These are phyloP conservation scores for Phrynocephalus forsythii DNA, from an alignment of 2,797 vertebrate species.

Conservation along the genomic window DNA sequence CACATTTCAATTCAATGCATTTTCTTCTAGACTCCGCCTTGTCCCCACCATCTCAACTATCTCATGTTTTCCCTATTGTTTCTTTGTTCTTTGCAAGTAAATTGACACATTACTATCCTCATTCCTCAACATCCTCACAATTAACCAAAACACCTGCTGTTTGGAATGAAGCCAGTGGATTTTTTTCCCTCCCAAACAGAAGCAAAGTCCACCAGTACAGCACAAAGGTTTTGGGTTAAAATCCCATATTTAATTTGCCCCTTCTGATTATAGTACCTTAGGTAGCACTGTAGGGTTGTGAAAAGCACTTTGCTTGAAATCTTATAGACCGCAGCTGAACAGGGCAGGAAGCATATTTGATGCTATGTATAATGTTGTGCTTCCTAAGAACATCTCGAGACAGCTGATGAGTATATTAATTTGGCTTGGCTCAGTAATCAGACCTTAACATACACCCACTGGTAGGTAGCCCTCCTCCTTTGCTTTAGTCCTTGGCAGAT, in stretches of 20 bases:
- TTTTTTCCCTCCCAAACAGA: not conserved
- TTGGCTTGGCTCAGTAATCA: not conserved
- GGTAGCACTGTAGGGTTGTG: not conserved
- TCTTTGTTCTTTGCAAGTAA: not conserved
- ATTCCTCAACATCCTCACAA: not conserved
- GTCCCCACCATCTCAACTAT: not conserved
- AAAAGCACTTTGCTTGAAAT: not conserved
- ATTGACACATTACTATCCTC: not conserved
- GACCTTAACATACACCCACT: not conserved
- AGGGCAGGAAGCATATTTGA: no score
- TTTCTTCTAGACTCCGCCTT: not conserved
- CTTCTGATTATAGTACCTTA: not conserved
- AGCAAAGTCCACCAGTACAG: not conserved
- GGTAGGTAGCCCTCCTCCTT: no score
- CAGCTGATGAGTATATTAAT: not conserved
- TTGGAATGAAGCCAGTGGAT: not conserved
- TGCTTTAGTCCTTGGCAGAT: not conserved
- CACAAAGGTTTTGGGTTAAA: not conserved
- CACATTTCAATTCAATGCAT: not conserved
- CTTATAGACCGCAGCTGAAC: not conserved
- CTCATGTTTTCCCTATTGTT: not conserved
- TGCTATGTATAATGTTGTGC: no score
- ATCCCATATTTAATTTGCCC: not conserved
- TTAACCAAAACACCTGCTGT: not conserved
- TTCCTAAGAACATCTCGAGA: not conserved